phyloP scores from a whole-genome alignment of 2,113 vertebrate species.

The Sinocyclocheilus anophthalmus region DNA sequence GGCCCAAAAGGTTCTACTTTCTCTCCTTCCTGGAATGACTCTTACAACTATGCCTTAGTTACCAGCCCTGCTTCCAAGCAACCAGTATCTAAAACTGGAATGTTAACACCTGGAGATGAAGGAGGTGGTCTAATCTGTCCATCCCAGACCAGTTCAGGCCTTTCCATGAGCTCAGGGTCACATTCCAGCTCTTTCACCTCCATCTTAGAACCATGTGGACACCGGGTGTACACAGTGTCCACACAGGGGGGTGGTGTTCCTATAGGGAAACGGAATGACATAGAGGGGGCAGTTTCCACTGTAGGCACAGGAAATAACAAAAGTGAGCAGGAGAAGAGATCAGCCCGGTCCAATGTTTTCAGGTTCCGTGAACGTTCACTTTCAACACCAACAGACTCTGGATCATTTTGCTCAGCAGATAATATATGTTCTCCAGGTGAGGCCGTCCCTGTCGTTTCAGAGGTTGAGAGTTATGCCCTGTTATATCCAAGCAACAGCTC shows the following conservation, averaged over 20 bases:
- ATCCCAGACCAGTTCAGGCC: slow-evolving; percentile 65
- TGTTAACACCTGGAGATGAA: slow-evolving; percentile 58
- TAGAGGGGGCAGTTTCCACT: slow-evolving; percentile 65
- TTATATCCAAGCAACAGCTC: slow-evolving; percentile 89
- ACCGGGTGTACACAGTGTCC: slow-evolving; percentile 51
- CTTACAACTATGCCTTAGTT: slow-evolving; percentile 77
- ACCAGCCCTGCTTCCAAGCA: slow-evolving; percentile 64
- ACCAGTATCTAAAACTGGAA: slow-evolving; percentile 60
- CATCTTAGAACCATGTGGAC: slow-evolving; percentile 61
- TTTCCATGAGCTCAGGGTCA: slow-evolving; percentile 67
- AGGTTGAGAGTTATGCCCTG: slow-evolving; percentile 82
- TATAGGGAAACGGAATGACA: slow-evolving; percentile 70
- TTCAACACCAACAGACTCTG: slow-evolving; percentile 91
- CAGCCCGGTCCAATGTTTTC: slow-evolving; percentile 71
- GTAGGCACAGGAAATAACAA: slow-evolving; percentile 34
- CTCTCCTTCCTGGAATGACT: slow-evolving; percentile 81
- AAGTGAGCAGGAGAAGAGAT: slow-evolving; percentile 65
- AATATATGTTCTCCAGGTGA: slow-evolving; percentile 56
- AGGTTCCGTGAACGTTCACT: slow-evolving; percentile 92
- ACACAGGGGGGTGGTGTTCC: slow-evolving; percentile 37
- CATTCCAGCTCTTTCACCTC: slow-evolving; percentile 73
- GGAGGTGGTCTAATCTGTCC: slow-evolving; percentile 55
- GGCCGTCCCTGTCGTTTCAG: slow-evolving; percentile 62
- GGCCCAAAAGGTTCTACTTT: slow-evolving; percentile 84
- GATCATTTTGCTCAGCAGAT: slow-evolving; percentile 82